Evolutionary conservation across 2,888 invertebrate genomes (phyloP), one percentile per base, ranked within the genome.

Genomic region (Drosophila anomalata): DNA sequence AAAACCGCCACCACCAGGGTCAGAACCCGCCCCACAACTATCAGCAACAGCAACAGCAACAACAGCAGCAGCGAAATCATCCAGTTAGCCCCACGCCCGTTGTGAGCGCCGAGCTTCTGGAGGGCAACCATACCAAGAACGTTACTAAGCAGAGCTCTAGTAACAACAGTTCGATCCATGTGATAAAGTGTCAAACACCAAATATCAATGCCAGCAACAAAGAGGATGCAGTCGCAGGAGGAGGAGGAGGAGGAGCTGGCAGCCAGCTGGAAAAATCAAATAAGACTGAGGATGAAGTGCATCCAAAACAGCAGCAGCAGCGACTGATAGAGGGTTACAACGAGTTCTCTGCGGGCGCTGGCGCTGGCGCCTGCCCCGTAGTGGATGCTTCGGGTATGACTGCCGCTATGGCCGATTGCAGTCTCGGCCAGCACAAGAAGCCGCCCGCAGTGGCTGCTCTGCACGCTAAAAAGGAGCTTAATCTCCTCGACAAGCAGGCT

Each of bases 181-280:
- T 92, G 92, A 92, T 92, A 92, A 91, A 91, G 91, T 91, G 91
- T 92, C 69, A 87, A 90, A 91, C 91, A 91, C 91, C 90, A 89
- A 85, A 89, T 82, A 89, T 88, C 82, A 90, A 90, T 78, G 85
- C 79, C 85, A 87, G 82, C 77, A 78, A 76, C 76, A 87, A 77
- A 65, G 75, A 78, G 67, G 73, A 54, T 41, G 69, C 60, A 20
- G 56, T 60, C 50, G 61, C 68, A 65, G 67, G 70, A 46, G 74
- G 67, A 53, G 70, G 17, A 17, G 17, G 17, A 65, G 67, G 70
- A 46, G 74, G 67, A 53, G 70, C 61, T 51, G 67, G 62, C 93
- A 79, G 92, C 94, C 94, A 94, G 89, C 94, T 95, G 92, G 95
- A 95, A 93, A 94, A 95, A 90, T 94, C 94, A 89, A 94, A 88